Base-by-base conservation (phyloP, 2,888 invertebrate genomes). In the Pyrrhia umbra region DNA sequence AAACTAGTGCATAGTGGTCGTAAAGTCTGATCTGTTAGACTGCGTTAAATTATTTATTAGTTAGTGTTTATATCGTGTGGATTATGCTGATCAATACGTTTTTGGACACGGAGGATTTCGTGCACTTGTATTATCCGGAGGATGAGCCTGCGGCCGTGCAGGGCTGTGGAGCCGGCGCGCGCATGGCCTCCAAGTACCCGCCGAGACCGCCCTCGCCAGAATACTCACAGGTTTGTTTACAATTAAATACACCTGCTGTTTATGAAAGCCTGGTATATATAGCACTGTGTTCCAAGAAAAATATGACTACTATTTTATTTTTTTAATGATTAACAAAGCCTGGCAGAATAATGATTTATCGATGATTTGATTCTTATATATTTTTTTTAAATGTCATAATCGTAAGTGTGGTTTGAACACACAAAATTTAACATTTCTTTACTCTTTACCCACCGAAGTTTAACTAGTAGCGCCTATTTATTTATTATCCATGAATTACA, bases 91-190 rank as follows among this genome's bases (percentile, higher is more conserved):
- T 95, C 90, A 95, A 95, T 87, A 95, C 95, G 61, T 94, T 86
- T 83, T 89, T 95, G 90, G 95, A 95, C 92, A 95, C 95, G 92
- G 95, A 95, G 87, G 95, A 95, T 89, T 95, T 95, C 92, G 95
- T 95, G 91, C 95, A 95, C 70, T 86, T 95, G 56, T 94, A 95
- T 85, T 95, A 95, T 72, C 90, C 94, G 60, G 95, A 95, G 88
- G 95, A 95, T 92, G 95, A 95, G 85, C 86, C 90, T 46, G 86
- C 89, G 56, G 85, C 89, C 43, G 83, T 89, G 59, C 94, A 94
- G 80, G 94, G 94, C 50, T 94, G 94, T 78, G 93, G 93, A 37
- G 94, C 92, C 23, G 94, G 94, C 63, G 95, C 95, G 49, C 90
- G 95, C 57, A 89, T 94, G 91, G 93, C 94, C 60, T 90, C 93